Evolutionary conservation across 1,140 invertebrate species (phyloP).

Genomic region (Macrocentrus cingulum): DNA sequence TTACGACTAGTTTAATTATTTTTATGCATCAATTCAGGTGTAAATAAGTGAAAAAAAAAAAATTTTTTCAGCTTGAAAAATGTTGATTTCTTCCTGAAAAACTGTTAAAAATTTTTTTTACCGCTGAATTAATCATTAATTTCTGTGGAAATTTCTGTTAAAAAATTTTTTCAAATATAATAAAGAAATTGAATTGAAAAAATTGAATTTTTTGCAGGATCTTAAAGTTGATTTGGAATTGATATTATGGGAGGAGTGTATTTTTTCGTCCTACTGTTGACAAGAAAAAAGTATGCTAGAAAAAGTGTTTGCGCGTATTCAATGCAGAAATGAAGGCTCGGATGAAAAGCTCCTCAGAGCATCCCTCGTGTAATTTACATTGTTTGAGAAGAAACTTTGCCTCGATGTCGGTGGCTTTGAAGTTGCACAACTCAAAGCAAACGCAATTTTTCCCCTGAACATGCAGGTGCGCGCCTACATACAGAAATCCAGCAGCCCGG

Average conservation of each 20-base stretch:
- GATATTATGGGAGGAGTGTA: not conserved
- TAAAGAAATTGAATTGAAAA: too few species aligned
- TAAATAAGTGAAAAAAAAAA: too few species aligned
- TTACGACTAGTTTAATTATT: too few species aligned
- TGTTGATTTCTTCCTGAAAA: too few species aligned
- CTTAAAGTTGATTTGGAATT: not conserved
- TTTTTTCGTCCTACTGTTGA: not conserved
- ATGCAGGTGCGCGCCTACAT: not conserved
- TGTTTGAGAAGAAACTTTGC: slow-evolving; percentile 25
- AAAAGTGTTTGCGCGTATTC: slow-evolving; percentile 13
- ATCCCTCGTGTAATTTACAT: slow-evolving; percentile 24
- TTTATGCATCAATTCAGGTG: too few species aligned
- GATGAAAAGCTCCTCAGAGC: slow-evolving; percentile 14
- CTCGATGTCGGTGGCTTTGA: slow-evolving; percentile 18
- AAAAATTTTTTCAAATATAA: too few species aligned
- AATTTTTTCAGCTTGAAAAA: too few species aligned
- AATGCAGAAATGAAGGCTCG: not conserved
- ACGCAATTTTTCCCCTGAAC: slow-evolving; percentile 19
- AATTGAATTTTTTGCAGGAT: too few species aligned
- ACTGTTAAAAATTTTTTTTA: too few species aligned
- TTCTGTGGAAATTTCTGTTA: too few species aligned
- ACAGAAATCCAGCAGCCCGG: not conserved
- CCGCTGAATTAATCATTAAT: too few species aligned
- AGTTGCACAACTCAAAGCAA: slow-evolving; percentile 22
- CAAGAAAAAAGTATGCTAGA: slow-evolving; percentile 6